These are phyloP conservation scores for Phalanger gymnotis DNA, from an alignment of 2,797 vertebrate species.

Conservation along the genomic window DNA sequence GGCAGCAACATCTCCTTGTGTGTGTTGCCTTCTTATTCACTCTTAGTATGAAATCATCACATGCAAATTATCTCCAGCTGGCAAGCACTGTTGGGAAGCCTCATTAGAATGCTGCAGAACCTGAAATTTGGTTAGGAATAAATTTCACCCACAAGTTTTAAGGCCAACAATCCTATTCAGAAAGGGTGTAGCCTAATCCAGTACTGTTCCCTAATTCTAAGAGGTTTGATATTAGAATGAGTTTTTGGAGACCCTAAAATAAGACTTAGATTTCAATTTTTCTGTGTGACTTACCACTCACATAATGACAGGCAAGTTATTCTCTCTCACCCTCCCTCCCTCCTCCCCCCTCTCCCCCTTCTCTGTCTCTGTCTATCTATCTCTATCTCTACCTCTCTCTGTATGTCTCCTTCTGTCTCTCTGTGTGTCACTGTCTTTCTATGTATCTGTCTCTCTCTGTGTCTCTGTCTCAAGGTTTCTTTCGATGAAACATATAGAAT, in stretches of 20 bases:
- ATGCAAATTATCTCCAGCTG: not conserved
- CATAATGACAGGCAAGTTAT: not conserved
- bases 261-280: not conserved
- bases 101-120: not conserved
- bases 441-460: not conserved
- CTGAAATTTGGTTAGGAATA: not conserved
- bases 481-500: not conserved
- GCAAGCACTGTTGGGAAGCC: not conserved
- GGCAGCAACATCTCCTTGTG: not conserved
- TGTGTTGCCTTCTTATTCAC: conserved; percentile 10
- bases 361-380: too few relatives aligned
- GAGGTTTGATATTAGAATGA: not conserved
- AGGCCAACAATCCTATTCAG: not conserved
- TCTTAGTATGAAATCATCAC: conserved; percentile 44
- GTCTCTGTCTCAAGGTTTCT: not conserved
- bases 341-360: too few relatives aligned
- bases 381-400: too few relatives aligned
- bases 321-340: not conserved
- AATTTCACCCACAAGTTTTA: not conserved
- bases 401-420: not conserved
- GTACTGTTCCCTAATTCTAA: not conserved
- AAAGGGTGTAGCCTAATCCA: not conserved
- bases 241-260: not conserved
- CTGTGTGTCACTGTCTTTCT: too few relatives aligned
- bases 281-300: not conserved